Conservation (phyloP, 2,888 invertebrate species). For the Alitta virens region DNA sequence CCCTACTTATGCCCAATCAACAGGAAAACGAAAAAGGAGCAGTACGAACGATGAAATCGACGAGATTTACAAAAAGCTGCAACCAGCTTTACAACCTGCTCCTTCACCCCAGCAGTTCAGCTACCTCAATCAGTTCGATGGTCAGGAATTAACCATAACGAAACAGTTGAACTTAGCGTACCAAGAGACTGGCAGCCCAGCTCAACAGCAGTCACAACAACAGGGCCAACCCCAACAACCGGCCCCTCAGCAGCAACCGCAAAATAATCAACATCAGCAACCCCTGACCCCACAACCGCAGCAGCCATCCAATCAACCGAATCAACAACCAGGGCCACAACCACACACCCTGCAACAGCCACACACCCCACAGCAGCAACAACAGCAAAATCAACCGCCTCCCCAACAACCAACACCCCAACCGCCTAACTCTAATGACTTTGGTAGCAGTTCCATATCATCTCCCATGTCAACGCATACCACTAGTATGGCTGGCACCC, state of each 20-base stretch:
- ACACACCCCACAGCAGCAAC: no score
- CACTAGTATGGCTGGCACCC: slow-evolving; percentile 23
- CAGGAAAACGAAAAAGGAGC: slow-evolving; percentile 39
- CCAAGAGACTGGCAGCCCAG: slow-evolving; percentile 36
- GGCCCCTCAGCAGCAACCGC: neutral
- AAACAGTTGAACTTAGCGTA: slow-evolving; percentile 88
- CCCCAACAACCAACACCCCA: no score
- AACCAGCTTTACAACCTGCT: slow-evolving; percentile 73
- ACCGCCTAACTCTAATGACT: neutral
- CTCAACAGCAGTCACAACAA: slow-evolving; percentile 28
- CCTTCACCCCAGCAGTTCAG: slow-evolving; percentile 95
- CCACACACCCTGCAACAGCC: no score
- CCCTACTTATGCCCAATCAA: slow-evolving; percentile 54
- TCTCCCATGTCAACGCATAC: slow-evolving; percentile 24
- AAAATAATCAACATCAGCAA: neutral
- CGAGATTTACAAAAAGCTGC: slow-evolving; percentile 69
- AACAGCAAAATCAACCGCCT: no score
- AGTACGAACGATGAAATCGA: slow-evolving; percentile 63
- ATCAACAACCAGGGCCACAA: neutral
- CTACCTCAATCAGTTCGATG: slow-evolving; percentile 92
- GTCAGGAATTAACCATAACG: slow-evolving; percentile 92
- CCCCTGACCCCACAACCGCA: neutral
- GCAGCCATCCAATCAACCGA: neutral
- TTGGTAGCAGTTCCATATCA: neutral
- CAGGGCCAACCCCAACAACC: slow-evolving; percentile 23